Conservation (phyloP, 2,797 vertebrate species). For the Muraenolepis orangiensis region DNA sequence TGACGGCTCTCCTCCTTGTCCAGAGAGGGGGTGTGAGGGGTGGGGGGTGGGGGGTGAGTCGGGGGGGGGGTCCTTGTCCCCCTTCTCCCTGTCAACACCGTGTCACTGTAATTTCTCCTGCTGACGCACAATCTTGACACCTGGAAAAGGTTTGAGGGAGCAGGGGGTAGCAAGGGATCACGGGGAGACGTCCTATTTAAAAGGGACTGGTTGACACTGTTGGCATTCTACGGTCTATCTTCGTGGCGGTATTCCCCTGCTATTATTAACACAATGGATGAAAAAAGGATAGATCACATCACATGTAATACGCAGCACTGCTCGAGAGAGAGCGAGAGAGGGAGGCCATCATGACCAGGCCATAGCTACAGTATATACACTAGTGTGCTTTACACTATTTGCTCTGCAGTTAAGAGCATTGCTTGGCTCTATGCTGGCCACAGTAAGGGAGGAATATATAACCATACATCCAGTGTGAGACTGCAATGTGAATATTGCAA, state of each 20-base stretch:
- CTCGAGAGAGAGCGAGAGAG: not conserved
- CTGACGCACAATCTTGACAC: slow-evolving; percentile 79
- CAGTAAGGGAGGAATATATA: not conserved
- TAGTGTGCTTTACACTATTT: not conserved
- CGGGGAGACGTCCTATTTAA: slow-evolving; percentile 76
- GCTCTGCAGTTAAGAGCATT: not conserved
- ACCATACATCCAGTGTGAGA: not conserved
- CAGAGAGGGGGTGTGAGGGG: slow-evolving; percentile 63
- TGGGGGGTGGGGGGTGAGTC: slow-evolving; percentile 75
- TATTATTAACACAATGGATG: slow-evolving; percentile 54
- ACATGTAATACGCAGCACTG: slow-evolving; percentile 38
- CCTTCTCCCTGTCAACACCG: slow-evolving; percentile 86
- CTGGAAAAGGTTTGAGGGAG: slow-evolving; percentile 74
- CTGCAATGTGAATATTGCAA: slow-evolving; percentile 35
- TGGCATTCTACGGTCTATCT: slow-evolving; percentile 83
- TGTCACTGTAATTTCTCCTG: slow-evolving; percentile 84
- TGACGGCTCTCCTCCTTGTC: slow-evolving; percentile 85
- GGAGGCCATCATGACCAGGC: not conserved
- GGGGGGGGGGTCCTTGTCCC: slow-evolving; percentile 80
- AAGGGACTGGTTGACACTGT: slow-evolving; percentile 78
- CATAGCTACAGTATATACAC: not conserved
- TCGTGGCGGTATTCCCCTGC: slow-evolving; percentile 60
- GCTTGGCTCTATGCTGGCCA: not conserved
- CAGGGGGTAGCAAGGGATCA: slow-evolving; percentile 74
- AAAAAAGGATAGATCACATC: slow-evolving; percentile 48